Conservation (phyloP, 2,113 vertebrate species). For the Lepidothrix coronata region DNA sequence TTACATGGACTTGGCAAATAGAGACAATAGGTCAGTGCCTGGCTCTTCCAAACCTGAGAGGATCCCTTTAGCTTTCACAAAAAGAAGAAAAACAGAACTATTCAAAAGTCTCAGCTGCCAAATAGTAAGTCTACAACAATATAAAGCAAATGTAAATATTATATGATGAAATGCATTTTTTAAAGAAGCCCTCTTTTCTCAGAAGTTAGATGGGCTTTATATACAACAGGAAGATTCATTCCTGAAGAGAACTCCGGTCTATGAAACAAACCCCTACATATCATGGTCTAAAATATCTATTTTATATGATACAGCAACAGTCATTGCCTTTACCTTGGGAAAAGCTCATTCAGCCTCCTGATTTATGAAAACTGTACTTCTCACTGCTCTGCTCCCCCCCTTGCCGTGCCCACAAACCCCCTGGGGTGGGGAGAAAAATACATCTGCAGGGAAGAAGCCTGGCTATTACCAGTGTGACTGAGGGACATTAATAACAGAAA, state of each 20-base stretch:
- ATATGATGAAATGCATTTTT: neutral
- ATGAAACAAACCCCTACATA: neutral
- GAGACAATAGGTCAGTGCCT: neutral
- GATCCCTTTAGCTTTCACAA: neutral
- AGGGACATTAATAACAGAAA: neutral
- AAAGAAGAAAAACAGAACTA: neutral
- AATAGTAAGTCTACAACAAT: neutral
- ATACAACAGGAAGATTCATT: neutral
- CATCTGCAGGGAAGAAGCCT: neutral
- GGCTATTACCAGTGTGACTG: neutral
- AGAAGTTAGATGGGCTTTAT: neutral
- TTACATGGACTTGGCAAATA: neutral
- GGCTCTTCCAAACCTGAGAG: neutral
- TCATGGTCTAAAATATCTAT: neutral
- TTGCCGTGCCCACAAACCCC: neutral
- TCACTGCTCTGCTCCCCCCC: neutral
- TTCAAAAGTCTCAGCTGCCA: neutral
- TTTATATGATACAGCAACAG: neutral
- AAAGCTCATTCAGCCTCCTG: neutral
- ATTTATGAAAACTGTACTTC: neutral
- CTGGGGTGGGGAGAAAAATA: neutral
- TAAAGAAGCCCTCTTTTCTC: neutral
- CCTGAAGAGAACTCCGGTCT: neutral
- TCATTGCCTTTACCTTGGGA: neutral
- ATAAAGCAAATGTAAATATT: constrained; percentile 43